A percentile compares a stretch with the other conserved stretches of the same genome.
Evolutionary conservation across 37 sponge, comb jelly and placozoan species (phyloP).

Genomic region (Ephydatia muelleri): DNA sequence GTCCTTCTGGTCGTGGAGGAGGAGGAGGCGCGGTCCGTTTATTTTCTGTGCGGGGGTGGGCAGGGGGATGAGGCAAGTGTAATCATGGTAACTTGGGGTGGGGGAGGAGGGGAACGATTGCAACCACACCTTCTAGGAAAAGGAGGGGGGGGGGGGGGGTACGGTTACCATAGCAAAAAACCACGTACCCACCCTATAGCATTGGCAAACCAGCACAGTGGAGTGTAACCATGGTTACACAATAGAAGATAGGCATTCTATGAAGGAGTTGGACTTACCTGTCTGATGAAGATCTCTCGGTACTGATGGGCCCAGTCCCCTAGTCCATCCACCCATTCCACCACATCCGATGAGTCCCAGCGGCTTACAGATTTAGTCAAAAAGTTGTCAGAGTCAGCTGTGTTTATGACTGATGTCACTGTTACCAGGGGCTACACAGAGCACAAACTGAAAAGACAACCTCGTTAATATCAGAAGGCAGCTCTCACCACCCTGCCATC

Average conservation of each 20-base stretch:
- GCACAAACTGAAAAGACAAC: too few relatives aligned
- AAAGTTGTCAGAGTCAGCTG: slow-evolving; percentile 26
- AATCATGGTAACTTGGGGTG: background rate
- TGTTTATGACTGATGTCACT: background rate
- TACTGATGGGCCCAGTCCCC: slow-evolving; percentile 45
- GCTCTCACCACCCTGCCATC: background rate
- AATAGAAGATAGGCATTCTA: too few relatives aligned
- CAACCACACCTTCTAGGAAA: background rate
- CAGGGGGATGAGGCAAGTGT: background rate
- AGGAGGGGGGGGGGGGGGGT: slow-evolving; percentile 13
- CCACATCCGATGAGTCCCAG: slow-evolving; percentile 47
- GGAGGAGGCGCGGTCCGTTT: slow-evolving; percentile 49
- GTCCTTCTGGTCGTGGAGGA: background rate
- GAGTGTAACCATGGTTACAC: too few relatives aligned
- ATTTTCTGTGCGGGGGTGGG: slow-evolving; percentile 52
- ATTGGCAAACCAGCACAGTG: too few relatives aligned
- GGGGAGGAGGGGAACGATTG: slow-evolving; percentile 5
- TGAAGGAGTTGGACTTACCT: too few relatives aligned
- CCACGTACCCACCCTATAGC: too few relatives aligned
- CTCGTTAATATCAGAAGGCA: too few relatives aligned
- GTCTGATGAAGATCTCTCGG: slow-evolving; percentile 19
- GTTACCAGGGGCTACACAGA: too few relatives aligned
- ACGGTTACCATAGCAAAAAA: background rate
- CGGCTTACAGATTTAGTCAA: slow-evolving; percentile 44
- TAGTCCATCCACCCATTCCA: slow-evolving; percentile 50